Evolutionary conservation across 2,888 invertebrate species (phyloP).

Genomic region (Lycocerus yunnanus): DNA sequence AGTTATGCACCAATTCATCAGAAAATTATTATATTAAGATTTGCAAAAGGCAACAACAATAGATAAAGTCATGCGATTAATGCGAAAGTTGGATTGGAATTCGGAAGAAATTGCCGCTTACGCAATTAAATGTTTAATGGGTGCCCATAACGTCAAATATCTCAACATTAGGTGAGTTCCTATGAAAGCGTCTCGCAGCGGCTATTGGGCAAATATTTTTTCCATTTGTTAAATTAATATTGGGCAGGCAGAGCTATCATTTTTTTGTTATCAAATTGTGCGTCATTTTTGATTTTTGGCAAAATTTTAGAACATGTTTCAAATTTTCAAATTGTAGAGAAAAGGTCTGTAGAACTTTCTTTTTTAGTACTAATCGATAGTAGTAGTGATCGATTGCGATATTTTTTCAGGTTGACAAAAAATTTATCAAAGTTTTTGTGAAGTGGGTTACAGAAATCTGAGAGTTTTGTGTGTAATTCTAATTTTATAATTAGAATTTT

Average conservation of each 20-base stretch:
- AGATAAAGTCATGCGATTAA: conserved; percentile 80
- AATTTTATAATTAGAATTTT: no score
- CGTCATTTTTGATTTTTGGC: conserved; percentile 29
- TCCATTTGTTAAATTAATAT: no score
- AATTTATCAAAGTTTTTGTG: no score
- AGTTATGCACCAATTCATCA: conserved; percentile 87
- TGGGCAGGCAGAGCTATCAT: no score
- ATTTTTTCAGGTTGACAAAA: no score
- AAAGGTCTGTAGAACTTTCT: no score
- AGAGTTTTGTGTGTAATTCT: no score
- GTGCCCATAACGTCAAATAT: conserved; percentile 89
- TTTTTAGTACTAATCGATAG: no score
- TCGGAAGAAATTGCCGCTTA: conserved; percentile 74
- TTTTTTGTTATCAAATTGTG: not conserved
- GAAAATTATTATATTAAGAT: conserved; percentile 86
- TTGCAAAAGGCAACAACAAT: conserved; percentile 87
- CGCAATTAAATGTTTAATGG: conserved; percentile 85
- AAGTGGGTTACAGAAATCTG: no score
- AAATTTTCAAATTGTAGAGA: no score
- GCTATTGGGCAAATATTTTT: not conserved
- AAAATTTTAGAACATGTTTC: not conserved
- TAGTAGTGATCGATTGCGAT: no score
- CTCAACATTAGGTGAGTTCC: conserved; percentile 69
- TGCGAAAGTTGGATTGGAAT: conserved; percentile 92
- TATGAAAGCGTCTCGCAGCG: not conserved